Percentiles rank a stretch among this genome's conserved stretches.
Conservation (phyloP, 2,888 invertebrate species). For the Gastrophysa polygoni region DNA sequence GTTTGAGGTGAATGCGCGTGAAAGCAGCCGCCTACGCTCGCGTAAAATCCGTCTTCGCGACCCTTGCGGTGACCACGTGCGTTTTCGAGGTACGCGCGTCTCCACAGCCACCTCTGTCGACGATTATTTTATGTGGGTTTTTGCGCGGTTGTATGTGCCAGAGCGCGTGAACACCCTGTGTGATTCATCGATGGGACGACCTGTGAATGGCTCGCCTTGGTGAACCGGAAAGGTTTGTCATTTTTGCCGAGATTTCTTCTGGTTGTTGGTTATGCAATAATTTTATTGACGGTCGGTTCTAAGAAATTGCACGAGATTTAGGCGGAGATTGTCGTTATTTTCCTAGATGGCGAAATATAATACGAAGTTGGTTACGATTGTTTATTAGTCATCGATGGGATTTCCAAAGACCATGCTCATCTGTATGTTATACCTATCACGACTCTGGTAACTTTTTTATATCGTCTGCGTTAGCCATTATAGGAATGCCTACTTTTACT, state of each 20-base stretch:
- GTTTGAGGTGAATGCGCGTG: not conserved
- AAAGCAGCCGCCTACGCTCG: too few species aligned
- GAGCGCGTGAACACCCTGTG: not conserved
- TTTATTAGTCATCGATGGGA: not conserved
- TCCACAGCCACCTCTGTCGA: too few species aligned
- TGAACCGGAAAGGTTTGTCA: conserved; percentile 37
- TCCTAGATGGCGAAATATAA: too few species aligned
- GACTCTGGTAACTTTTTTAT: too few species aligned
- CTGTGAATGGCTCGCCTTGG: conserved; percentile 42
- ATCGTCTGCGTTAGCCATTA: too few species aligned
- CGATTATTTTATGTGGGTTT: too few species aligned
- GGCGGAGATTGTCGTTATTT: not conserved
- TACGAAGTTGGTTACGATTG: too few species aligned
- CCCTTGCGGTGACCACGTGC: too few species aligned
- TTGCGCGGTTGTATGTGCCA: conserved; percentile 10
- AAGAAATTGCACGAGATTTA: not conserved
- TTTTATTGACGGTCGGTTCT: not conserved
- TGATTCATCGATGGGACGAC: conserved; percentile 46
- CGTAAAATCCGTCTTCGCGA: too few species aligned
- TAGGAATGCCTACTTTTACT: too few species aligned
- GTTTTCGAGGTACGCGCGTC: not conserved
- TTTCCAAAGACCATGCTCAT: not conserved
- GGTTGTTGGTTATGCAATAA: not conserved
- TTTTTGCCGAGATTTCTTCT: conserved; percentile 10
- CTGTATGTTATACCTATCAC: too few species aligned